Percentiles rank a stretch among this genome's conserved stretches.
Conservation (phyloP, 2,797 vertebrate species). For the Acrossocheilus wenchowensis region DNA sequence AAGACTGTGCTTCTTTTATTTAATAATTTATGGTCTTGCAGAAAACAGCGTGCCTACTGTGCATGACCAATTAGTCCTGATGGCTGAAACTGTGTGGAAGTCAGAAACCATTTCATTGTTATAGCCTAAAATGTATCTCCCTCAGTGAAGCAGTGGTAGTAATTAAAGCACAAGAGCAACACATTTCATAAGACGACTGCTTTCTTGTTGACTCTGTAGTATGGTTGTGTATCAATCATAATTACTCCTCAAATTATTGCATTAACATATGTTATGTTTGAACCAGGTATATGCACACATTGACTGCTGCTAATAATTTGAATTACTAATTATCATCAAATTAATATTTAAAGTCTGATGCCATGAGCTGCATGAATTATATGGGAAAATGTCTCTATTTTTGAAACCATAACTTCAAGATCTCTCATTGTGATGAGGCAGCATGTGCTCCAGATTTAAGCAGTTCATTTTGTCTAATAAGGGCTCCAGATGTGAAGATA, state of each 20-base stretch:
- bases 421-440: slow-evolving; percentile 18
- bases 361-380: not conserved
- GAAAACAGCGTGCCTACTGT: slow-evolving; percentile 40
- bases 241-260: not conserved
- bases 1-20: slow-evolving; percentile 28
- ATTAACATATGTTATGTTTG: not conserved
- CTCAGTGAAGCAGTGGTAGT: not conserved
- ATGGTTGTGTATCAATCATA: not conserved
- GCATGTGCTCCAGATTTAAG: slow-evolving; percentile 32
- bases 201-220: not conserved
- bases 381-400: slow-evolving; percentile 13
- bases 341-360: slow-evolving; percentile 6
- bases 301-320: not conserved
- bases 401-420: not conserved
- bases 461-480: slow-evolving; percentile 54
- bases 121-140: slow-evolving; percentile 10
- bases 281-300: not conserved
- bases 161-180: slow-evolving; percentile 4
- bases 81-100: slow-evolving; percentile 28
- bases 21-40: slow-evolving; percentile 38
- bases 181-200: not conserved
- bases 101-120: slow-evolving; percentile 27
- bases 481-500: slow-evolving; percentile 57
- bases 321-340: not conserved
- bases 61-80: slow-evolving; percentile 51